Conservation (phyloP, 1,140 invertebrate genomes). For the Pantala flavescens region DNA sequence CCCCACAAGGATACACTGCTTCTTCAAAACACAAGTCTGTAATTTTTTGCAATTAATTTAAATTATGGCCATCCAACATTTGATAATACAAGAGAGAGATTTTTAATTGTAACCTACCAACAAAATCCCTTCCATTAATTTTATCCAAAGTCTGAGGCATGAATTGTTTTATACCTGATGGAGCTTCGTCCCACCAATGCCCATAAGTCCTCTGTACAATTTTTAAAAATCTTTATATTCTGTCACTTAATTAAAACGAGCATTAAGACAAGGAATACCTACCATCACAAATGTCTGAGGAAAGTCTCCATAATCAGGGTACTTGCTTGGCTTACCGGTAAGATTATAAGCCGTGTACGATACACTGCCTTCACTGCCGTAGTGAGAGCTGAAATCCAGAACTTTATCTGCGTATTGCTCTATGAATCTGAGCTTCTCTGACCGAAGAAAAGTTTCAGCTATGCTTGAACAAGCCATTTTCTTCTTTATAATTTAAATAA, state of each 20-base stretch:
- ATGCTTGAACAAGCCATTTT: not conserved
- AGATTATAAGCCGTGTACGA: slow-evolving; percentile 81
- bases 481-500: not conserved
- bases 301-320: slow-evolving; percentile 80
- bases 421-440: slow-evolving; percentile 28
- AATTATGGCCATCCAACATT: not conserved
- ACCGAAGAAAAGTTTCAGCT: not conserved
- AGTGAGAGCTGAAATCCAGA: slow-evolving; percentile 77
- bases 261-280: slow-evolving; percentile 28
- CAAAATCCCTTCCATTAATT: slow-evolving; percentile 69
- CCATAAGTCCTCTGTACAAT: slow-evolving; percentile 72
- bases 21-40: slow-evolving; percentile 49
- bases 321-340: slow-evolving; percentile 68
- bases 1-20: slow-evolving; percentile 60
- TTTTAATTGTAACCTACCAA: slow-evolving; percentile 47
- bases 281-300: slow-evolving; percentile 82
- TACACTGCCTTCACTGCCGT: slow-evolving; percentile 75
- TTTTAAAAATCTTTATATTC: slow-evolving; percentile 21
- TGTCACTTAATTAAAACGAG: slow-evolving; percentile 14
- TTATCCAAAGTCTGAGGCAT: slow-evolving; percentile 59
- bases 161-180: slow-evolving; percentile 55
- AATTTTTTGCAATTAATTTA: slow-evolving; percentile 14
- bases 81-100: not conserved
- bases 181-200: slow-evolving; percentile 73
- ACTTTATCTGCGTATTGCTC: slow-evolving; percentile 60